phyloP scores from a whole-genome alignment of 2,797 vertebrate genomes.

The Amblyopsis hoosieri region DNA sequence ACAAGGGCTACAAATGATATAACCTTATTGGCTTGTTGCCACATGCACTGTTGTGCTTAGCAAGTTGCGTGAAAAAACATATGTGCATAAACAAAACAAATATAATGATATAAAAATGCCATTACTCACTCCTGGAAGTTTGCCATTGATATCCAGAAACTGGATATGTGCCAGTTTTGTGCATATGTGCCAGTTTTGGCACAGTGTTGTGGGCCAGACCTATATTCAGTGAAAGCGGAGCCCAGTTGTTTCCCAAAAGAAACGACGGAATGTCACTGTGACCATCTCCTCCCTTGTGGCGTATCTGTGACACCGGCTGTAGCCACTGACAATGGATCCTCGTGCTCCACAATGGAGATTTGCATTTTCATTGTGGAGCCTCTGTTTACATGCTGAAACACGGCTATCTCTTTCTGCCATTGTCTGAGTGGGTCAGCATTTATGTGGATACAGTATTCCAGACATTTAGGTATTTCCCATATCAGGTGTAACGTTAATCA shows the following conservation, averaged over 20 bases:
- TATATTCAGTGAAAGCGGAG: conserved; percentile 13
- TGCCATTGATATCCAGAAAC: not conserved
- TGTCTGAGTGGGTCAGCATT: not conserved
- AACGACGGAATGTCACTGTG: conserved; percentile 10
- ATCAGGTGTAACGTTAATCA: not conserved
- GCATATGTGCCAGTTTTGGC: not conserved
- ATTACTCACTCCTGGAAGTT: not conserved
- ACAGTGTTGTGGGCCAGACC: conserved; percentile 4
- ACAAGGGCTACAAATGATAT: too few species aligned
- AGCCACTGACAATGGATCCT: conserved; percentile 51
- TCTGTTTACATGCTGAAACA: conserved; percentile 24
- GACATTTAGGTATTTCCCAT: not conserved
- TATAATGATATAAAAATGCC: not conserved
- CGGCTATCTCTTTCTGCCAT: not conserved
- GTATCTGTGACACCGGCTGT: conserved; percentile 57
- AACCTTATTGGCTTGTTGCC: too few species aligned
- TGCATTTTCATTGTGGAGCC: conserved; percentile 59
- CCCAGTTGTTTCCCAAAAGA: conserved; percentile 27
- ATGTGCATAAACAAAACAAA: too few species aligned
- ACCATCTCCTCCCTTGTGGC: conserved; percentile 20
- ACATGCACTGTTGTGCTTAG: too few species aligned
- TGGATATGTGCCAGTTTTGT: too few species aligned
- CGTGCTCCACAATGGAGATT: conserved; percentile 46
- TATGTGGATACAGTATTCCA: not conserved
- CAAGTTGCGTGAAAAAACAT: too few species aligned